A percentile compares a stretch with the other conserved stretches of the same genome.
Evolutionary conservation across 2,113 vertebrate species (phyloP).

Genomic region (Chrysemys picta): DNA sequence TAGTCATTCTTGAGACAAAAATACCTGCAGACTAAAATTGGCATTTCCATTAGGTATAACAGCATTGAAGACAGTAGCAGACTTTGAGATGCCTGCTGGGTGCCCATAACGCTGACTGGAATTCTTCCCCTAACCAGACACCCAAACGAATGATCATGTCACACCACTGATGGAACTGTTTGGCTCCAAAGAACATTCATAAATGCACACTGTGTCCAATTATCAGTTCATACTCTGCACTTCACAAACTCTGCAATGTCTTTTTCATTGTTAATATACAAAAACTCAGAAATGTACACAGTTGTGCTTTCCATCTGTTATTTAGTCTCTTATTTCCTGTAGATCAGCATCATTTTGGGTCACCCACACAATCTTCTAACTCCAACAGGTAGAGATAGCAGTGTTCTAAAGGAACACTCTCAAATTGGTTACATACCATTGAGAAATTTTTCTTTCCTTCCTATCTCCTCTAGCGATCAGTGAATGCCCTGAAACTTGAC

Average conservation of each 20-base stretch:
- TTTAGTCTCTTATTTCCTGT: not conserved
- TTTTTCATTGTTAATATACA: not conserved
- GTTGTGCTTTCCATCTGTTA: not conserved
- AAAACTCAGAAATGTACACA: not conserved
- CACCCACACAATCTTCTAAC: not conserved
- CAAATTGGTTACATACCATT: not conserved
- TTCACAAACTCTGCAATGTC: not conserved
- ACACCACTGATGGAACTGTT: not conserved
- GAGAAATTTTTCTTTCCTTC: not conserved
- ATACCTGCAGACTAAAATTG: not conserved
- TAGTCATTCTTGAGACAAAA: not conserved
- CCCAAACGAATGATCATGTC: not conserved
- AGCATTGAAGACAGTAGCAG: not conserved
- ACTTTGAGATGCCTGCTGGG: not conserved
- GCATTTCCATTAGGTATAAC: constrained; percentile 9
- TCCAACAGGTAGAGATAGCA: too few species aligned
- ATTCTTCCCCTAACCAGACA: not conserved
- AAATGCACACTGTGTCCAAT: not conserved
- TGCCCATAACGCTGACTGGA: not conserved
- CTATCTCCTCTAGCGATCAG: not conserved
- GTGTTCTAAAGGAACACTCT: not conserved
- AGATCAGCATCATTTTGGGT: not conserved
- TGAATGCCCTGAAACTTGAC: constrained; percentile 2
- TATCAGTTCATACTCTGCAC: too few species aligned
- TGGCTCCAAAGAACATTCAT: not conserved